phyloP scores from a whole-genome alignment of 2,888 invertebrate genomes.

The Chloromyia formosa region DNA sequence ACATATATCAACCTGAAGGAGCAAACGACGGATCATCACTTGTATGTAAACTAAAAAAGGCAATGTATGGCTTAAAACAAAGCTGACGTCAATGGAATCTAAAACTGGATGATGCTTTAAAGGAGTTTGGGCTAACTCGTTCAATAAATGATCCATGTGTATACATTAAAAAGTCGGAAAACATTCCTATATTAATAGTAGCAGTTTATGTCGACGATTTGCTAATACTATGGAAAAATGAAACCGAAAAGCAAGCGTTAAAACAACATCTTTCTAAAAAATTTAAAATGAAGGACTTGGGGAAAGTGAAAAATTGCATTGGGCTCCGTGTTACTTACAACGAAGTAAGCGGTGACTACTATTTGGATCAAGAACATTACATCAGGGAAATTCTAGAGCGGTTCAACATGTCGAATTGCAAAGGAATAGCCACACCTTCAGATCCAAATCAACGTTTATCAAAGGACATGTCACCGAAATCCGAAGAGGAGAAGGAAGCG shows the following conservation, averaged over 20 bases:
- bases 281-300: constrained; percentile 23
- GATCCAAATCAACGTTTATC: constrained; percentile 1
- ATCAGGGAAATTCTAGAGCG: no score
- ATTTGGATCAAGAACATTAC: no score
- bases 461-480: no score
- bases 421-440: constrained; percentile 45
- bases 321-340: constrained; percentile 15
- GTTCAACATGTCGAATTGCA: constrained; percentile 47
- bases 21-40: constrained; percentile 21
- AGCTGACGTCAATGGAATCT: constrained; percentile 40
- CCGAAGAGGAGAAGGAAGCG: no score
- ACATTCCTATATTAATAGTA: not conserved
- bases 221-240: not conserved
- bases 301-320: constrained; percentile 1
- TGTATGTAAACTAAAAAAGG: constrained; percentile 34
- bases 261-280: no score
- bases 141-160: constrained; percentile 37
- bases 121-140: constrained; percentile 15
- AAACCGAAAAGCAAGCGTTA: no score
- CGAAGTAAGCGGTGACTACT: no score
- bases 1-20: constrained; percentile 41
- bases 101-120: constrained; percentile 39
- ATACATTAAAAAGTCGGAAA: not conserved
- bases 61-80: constrained; percentile 44
- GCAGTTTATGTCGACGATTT: constrained; percentile 39